Evolutionary conservation across 2,888 invertebrate genomes (phyloP).

Genomic region (Leistus spinibarbis): DNA sequence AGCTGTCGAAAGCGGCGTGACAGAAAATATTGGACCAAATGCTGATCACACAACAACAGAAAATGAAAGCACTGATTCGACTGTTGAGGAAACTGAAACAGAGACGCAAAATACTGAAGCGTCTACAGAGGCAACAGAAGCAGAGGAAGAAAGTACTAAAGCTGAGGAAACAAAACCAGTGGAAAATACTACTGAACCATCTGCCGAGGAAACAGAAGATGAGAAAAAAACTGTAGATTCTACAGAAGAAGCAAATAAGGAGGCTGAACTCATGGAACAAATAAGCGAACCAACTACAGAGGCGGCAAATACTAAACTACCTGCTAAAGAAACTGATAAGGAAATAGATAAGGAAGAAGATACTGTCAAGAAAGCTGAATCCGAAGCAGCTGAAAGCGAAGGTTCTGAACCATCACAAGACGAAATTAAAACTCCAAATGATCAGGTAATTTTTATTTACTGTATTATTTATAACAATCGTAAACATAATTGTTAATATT

Average conservation of each 20-base stretch:
- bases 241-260: conserved; percentile 3
- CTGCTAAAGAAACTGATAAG: background rate
- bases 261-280: background rate
- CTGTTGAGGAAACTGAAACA: background rate
- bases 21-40: background rate
- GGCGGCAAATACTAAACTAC: background rate
- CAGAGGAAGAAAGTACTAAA: conserved; percentile 7
- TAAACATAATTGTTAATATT: background rate
- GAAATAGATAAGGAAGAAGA: conserved; percentile 4
- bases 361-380: background rate
- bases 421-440: background rate
- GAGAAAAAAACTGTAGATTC: background rate
- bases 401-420: background rate
- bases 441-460: background rate
- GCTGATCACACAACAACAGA: conserved; percentile 6
- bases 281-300: background rate
- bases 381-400: background rate
- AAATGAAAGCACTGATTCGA: background rate
- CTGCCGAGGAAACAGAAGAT: background rate
- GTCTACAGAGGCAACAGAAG: background rate
- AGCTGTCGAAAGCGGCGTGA: no score
- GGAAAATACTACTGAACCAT: background rate
- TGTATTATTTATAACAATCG: background rate
- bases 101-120: background rate
- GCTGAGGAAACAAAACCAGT: background rate